Percentiles rank a stretch among this genome's conserved stretches.
phyloP scores from a whole-genome alignment of 2,888 invertebrate genomes.

The Athrips mouffetella region DNA sequence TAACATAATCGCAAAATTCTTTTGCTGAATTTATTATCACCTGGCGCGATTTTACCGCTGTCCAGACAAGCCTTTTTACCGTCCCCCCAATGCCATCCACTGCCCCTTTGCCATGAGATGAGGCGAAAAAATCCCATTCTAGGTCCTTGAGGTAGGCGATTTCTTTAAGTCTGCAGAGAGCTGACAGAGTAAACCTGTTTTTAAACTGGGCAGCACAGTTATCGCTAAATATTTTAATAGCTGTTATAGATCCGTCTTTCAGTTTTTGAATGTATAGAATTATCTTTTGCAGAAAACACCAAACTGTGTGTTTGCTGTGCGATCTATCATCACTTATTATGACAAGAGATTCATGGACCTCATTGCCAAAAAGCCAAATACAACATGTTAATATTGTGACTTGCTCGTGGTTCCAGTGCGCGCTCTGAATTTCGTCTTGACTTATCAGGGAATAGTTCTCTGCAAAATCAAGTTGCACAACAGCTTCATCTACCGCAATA shows the following conservation, averaged over 20 bases:
- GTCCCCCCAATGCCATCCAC: constrained; percentile 13
- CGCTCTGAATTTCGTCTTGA: constrained; percentile 22
- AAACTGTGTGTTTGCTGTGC: constrained; percentile 16
- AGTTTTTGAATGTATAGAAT: constrained; percentile 13
- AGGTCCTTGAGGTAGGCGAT: constrained; percentile 6
- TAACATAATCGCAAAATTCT: not conserved
- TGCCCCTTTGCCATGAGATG: constrained; percentile 15
- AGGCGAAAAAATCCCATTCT: constrained; percentile 15
- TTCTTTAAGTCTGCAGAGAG: constrained; percentile 6
- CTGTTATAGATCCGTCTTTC: constrained; percentile 4
- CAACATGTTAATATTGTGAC: constrained; percentile 13
- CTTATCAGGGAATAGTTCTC: constrained; percentile 22
- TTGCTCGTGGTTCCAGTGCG: constrained; percentile 19
- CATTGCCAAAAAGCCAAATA: constrained; percentile 6
- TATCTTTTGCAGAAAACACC: constrained; percentile 16
- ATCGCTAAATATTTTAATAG: constrained; percentile 14
- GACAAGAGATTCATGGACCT: constrained; percentile 7
- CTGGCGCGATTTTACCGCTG: constrained; percentile 10
- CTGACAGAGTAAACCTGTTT: constrained; percentile 7
- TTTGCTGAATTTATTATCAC: constrained; percentile 5
- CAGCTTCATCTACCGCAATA: constrained; percentile 15
- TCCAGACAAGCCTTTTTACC: constrained; percentile 8
- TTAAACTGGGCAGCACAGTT: constrained; percentile 16
- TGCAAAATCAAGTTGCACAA: constrained; percentile 27
- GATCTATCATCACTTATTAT: constrained; percentile 10